Evolutionary conservation across 2,797 vertebrate genomes (phyloP), one percentile per base, ranked within the genome.

Genomic region (Leptatherina wallacei): DNA sequence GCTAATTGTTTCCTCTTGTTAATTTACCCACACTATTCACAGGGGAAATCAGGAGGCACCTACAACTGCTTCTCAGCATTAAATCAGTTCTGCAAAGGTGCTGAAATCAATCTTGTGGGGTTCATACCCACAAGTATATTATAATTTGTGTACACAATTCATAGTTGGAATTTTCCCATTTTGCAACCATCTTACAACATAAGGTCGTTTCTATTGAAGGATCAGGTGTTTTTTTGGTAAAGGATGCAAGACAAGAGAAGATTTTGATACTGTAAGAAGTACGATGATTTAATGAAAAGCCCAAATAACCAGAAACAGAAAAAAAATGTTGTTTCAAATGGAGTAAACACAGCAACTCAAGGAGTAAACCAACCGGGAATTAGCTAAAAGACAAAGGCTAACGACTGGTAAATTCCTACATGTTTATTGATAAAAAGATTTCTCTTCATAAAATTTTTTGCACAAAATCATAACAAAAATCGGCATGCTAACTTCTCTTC

Each of bases 31-130:
- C 77, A 57, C 75, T 65, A 77, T 73, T 85, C 89, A 74, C 85
- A n/a, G 69, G 86, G 89, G 87, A 87, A 90, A 88, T 90, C 90
- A 92, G 73, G 51, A 0, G 67, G 49, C 77, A 82, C 73, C 89
- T 90, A 87, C 90, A 88, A 88, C 70, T 69, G 72, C 85, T 77
- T 44, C 83, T 83, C 74, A 71, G 68, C 64, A 83, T 87, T 75
- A 71, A 81, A 77, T 81, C 79, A 79, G 68, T 35, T 69, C 73
- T 65, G 75, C 22, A 18, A 87, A 89, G 80, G 80, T 89, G 89
- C 61, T 71, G 68, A 71, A 11, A 35, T 71, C 62, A 73, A 72
- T 62, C 72, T 61, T 49, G 27, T 6, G 8, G 32, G 29, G 22
- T 61, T 4, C 6, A 42, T 68, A 52, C 27, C 18, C 73, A 58